Conservation (phyloP, 92 coral and sea anemone species). For the Virgularia gustaviana region DNA sequence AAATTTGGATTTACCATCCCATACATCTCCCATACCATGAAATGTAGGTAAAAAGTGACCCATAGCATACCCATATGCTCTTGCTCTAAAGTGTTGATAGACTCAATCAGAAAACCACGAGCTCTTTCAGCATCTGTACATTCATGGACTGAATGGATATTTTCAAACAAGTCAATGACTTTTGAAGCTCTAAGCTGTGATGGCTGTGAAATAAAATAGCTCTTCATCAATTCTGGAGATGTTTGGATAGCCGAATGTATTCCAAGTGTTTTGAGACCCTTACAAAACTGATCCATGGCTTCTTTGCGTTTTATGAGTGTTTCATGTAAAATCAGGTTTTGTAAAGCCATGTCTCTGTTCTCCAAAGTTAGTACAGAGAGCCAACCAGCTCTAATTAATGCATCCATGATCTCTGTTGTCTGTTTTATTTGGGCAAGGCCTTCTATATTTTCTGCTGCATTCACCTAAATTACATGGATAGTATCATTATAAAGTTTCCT, state of each 20-base stretch:
- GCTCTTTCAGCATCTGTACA: neutral
- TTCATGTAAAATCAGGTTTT: constrained; percentile 34
- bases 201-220: constrained; percentile 24
- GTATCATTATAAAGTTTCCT: neutral
- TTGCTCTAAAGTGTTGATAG: neutral
- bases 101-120: constrained; percentile 1
- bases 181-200: neutral
- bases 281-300: constrained; percentile 40
- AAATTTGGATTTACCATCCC: no score
- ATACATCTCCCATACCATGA: no score
- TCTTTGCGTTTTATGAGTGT: constrained; percentile 32
- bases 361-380: constrained; percentile 23
- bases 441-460: constrained; percentile 27
- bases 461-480: constrained; percentile 30
- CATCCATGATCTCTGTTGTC: constrained; percentile 33
- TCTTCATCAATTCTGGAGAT: constrained; percentile 38
- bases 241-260: constrained; percentile 26
- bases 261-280: constrained; percentile 48
- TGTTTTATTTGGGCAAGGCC: constrained; percentile 10
- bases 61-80: no score
- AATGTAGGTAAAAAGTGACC: no score
- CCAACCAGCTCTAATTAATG: constrained; percentile 43
- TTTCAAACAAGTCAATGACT: neutral
- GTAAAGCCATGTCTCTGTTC: constrained; percentile 39
- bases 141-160: neutral